Base-by-base conservation (phyloP, 2,113 vertebrate species). In the Sinosuthora webbiana region DNA sequence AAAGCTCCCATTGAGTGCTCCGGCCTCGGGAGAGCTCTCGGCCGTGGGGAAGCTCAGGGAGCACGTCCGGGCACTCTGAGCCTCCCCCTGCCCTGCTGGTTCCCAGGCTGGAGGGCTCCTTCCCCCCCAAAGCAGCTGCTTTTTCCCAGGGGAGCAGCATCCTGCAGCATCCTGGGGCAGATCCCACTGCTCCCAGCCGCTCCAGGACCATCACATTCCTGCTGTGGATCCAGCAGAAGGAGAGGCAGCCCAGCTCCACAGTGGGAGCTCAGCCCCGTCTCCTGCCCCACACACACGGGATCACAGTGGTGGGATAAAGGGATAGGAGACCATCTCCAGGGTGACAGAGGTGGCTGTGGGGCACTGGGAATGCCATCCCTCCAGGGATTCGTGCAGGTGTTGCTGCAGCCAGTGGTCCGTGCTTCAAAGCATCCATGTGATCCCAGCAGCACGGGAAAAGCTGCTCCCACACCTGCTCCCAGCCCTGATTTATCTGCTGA, bases 401-500 rank as follows among this genome's bases (percentile, higher is more conserved):
- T 77, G 55, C 73, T 80, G 78, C 37, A 84, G 65, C 65, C 70
- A 31, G 57, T 10, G 42, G 47, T 67, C 83, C 2, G 0, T 55
- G 44, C 77, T 71, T 76, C 79, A 74, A 81, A 90, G 85, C 83
- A 50, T 42, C 86, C 85, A 3, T 35, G 60, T 2, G 2, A 25
- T 76, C 64, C 63, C 88, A 57, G 83, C 78, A 73, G 91, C 87
- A 12, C 0, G 7, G 62, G 45, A 83, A 84, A 71, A 64, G 68
- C 78, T 68, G 33, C 87, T 83, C 71, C 83, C 75, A 60, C 87
- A 91, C 87, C 93, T 93, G 88, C 90, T 95, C 41, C 0, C 82
- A 81, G 87, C 87, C 28, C 89, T 90, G 85, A 93, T 93, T 94
- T 92, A 92, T 95, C 93, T 94, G 0, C 70, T 80, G 50, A 65